Percentiles rank a stretch among this genome's conserved stretches.
Conservation (phyloP, 2,888 invertebrate genomes). For the Coremacera marginata region DNA sequence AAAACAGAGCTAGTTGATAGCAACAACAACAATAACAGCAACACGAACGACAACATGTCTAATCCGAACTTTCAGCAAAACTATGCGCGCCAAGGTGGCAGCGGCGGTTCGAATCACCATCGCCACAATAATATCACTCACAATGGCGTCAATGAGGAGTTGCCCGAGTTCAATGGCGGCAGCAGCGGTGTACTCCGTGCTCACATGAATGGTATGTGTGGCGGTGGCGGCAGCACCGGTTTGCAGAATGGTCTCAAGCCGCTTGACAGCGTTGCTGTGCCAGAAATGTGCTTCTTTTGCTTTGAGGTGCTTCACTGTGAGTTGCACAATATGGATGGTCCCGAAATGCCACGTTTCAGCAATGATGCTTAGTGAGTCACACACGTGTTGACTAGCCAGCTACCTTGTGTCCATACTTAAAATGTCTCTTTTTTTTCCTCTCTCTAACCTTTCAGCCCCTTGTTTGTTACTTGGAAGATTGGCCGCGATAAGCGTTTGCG, state of each 20-base stretch:
- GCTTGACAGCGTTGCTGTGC: conserved; percentile 77
- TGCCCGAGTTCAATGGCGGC: conserved; percentile 45
- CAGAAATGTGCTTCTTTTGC: conserved; percentile 99
- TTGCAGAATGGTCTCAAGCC: conserved; percentile 69
- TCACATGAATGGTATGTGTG: conserved; percentile 44
- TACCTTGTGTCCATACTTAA: conserved; percentile 27
- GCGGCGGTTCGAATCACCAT: conserved; percentile 38
- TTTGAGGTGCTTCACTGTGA: conserved; percentile 98
- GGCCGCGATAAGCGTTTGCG: conserved; percentile 94
- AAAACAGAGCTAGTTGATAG: background rate
- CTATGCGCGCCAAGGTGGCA: conserved; percentile 41
- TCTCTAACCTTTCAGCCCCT: conserved; percentile 78
- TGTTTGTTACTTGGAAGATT: conserved; percentile 99
- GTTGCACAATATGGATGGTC: conserved; percentile 92
- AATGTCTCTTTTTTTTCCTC: conserved; percentile 35
- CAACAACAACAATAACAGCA: conserved; percentile 1
- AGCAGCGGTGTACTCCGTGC: conserved; percentile 39
- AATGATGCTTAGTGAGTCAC: conserved; percentile 93
- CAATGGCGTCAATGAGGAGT: conserved; percentile 35
- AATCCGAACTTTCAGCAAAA: conserved; percentile 55
- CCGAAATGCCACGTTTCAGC: conserved; percentile 91
- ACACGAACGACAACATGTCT: conserved; percentile 49
- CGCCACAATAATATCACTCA: conserved; percentile 38
- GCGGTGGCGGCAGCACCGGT: conserved; percentile 36
- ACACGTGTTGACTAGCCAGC: background rate